Evolutionary conservation across 2,888 invertebrate genomes (phyloP), one percentile per base, ranked within the genome.

Genomic region (Seira sanloemensis): DNA sequence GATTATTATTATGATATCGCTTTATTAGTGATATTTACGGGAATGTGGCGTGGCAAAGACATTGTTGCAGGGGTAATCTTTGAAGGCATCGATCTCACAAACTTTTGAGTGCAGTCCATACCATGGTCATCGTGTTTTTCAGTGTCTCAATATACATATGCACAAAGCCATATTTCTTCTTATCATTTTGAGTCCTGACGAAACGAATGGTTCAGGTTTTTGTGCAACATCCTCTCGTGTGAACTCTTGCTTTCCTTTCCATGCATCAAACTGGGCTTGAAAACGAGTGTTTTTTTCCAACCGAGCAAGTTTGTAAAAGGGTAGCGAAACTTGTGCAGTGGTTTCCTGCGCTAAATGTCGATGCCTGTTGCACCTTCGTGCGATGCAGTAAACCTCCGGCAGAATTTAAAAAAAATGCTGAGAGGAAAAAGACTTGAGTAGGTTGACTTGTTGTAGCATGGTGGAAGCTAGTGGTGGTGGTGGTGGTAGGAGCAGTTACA

Each of bases 181-280:
- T 37, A 37, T 37, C 12, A 37, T 37, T 12, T 37, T 37, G 37
- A 37, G 12, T 37, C n/a, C n/a, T 58, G 58, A 58, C 7, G n/a
- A 58, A 37, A 58, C 5, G n/a, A 58, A n/a, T 58, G 18, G n/a
- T 9, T 58, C 37, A 58, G n/a, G n/a, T 58, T 58, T 58, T 58
- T 9, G 58, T 9, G 58, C 9, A 58, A 58, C 58, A 58, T 58
- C 58, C 58, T 58, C 58, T 58, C 58, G 58, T 58, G 58, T 58
- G 58, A 58, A 74, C 74, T 74, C 65, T 74, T 74, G 74, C 74
- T 74, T 74, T 74, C 65, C 27, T 62, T 74, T 37, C 26, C 62
- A 58, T 58, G 58, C n/a, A n/a, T n/a, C n/a, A n/a, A n/a, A n/a
- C n/a, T n/a, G n/a, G n/a, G 16, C 58, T 16, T 18, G n/a, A 58